A percentile compares a stretch with the other conserved stretches of the same genome.
Conservation (phyloP, 2,888 invertebrate species). For the Empis stercorea region DNA sequence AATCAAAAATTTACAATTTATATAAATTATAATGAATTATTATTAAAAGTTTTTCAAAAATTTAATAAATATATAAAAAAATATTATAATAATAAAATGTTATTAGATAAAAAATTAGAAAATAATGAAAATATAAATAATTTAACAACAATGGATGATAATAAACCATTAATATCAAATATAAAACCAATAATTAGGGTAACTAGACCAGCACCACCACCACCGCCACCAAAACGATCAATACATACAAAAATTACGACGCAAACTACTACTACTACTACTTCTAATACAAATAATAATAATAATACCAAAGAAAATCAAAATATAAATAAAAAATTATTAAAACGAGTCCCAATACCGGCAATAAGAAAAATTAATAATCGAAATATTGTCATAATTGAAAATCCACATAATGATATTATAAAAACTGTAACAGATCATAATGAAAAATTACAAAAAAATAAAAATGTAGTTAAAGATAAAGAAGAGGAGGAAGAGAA, state of each 20-base stretch:
- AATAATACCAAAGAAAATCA: constrained; percentile 1
- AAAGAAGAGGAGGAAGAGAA: constrained; percentile 23
- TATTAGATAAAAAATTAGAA: neutral
- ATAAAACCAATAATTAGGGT: neutral
- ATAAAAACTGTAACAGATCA: neutral
- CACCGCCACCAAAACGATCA: neutral
- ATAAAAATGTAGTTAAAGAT: neutral
- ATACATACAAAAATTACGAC: constrained; percentile 1
- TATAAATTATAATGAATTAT: neutral
- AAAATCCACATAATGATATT: neutral
- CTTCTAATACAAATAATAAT: neutral
- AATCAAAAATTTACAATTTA: too few relatives aligned
- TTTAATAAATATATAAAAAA: neutral
- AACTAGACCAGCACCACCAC: neutral
- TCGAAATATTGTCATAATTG: neutral
- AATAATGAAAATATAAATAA: neutral
- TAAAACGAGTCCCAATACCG: neutral
- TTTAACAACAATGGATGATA: neutral
- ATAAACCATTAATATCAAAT: neutral
- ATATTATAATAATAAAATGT: neutral
- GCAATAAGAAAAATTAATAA: constrained; percentile 5
- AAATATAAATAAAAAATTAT: neutral
- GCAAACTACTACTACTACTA: neutral
- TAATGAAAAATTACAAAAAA: neutral
- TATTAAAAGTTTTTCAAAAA: neutral